phyloP scores from a whole-genome alignment of 2,888 invertebrate species.

The Uloborus plumipes region DNA sequence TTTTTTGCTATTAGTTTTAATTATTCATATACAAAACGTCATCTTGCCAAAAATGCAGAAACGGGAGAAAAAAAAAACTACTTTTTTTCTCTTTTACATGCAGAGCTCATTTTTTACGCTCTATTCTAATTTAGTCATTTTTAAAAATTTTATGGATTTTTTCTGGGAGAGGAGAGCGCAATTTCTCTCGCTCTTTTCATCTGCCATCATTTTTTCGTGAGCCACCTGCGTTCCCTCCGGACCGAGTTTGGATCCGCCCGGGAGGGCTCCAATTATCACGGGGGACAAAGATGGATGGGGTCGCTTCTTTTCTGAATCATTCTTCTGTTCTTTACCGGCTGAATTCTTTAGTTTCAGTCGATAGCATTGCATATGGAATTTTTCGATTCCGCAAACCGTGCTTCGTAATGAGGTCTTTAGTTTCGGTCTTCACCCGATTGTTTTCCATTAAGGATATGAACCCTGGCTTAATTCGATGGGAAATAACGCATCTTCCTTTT shows the following conservation, averaged over 20 bases:
- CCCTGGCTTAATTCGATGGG: no score
- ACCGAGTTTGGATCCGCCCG: constrained; percentile 37
- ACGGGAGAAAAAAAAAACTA: constrained; percentile 11
- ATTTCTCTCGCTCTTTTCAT: constrained; percentile 14
- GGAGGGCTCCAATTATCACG: constrained; percentile 54
- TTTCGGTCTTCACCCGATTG: no score
- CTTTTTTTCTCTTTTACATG: not conserved
- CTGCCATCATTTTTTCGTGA: constrained; percentile 3
- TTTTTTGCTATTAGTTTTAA: constrained; percentile 59
- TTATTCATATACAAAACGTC: constrained; percentile 31
- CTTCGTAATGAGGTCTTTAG: no score
- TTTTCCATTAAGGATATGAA: no score
- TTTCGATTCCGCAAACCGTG: no score
- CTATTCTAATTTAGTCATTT: no score
- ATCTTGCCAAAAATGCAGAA: not conserved
- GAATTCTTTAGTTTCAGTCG: not conserved
- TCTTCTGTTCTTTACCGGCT: constrained; percentile 3
- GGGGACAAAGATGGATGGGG: constrained; percentile 44
- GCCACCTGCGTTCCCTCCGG: constrained; percentile 27
- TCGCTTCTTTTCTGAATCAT: constrained; percentile 24
- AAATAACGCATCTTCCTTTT: no score
- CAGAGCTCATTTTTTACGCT: no score
- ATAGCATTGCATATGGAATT: no score
- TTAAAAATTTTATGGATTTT: no score
- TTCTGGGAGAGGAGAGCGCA: not conserved